Conservation (phyloP, 2,888 invertebrate species). For the Carterocephalus palaemon region DNA sequence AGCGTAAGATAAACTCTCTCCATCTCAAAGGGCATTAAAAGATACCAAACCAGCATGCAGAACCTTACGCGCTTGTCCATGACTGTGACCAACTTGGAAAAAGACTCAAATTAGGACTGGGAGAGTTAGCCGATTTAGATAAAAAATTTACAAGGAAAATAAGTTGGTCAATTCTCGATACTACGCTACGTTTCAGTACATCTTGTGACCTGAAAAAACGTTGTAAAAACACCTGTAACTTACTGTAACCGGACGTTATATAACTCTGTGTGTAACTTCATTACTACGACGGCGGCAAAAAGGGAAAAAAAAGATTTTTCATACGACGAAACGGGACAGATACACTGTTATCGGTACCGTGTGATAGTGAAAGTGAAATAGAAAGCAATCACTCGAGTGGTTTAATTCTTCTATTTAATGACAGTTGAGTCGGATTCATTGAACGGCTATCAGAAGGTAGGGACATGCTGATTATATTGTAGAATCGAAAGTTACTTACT, state of each 20-base stretch:
- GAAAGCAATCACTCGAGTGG: slow-evolving; percentile 34
- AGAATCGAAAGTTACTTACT: slow-evolving; percentile 51
- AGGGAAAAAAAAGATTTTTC: slow-evolving; percentile 22
- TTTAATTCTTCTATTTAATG: slow-evolving; percentile 35
- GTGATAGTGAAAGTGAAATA: slow-evolving; percentile 37
- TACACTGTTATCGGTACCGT: slow-evolving; percentile 13
- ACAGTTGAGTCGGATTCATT: slow-evolving; percentile 36
- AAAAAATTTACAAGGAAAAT: no score
- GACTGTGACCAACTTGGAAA: no score
- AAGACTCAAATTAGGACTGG: no score
- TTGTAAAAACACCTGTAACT: slow-evolving; percentile 14
- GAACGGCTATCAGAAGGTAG: slow-evolving; percentile 36
- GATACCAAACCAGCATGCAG: no score
- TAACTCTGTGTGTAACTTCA: slow-evolving; percentile 1
- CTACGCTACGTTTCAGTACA: no score
- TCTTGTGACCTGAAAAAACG: no score
- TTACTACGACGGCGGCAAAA: slow-evolving; percentile 1
- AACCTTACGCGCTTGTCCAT: no score
- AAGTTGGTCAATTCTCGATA: no score
- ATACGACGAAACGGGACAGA: slow-evolving; percentile 22
- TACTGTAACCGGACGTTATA: slow-evolving; percentile 7
- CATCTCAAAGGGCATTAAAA: no score
- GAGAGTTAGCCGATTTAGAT: no score
- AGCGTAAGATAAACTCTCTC: no score
- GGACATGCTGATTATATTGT: slow-evolving; percentile 37